Percentiles rank a stretch among this genome's conserved stretches.
Evolutionary conservation across 2,888 invertebrate species (phyloP).

Genomic region (Chydorus sphaericus): DNA sequence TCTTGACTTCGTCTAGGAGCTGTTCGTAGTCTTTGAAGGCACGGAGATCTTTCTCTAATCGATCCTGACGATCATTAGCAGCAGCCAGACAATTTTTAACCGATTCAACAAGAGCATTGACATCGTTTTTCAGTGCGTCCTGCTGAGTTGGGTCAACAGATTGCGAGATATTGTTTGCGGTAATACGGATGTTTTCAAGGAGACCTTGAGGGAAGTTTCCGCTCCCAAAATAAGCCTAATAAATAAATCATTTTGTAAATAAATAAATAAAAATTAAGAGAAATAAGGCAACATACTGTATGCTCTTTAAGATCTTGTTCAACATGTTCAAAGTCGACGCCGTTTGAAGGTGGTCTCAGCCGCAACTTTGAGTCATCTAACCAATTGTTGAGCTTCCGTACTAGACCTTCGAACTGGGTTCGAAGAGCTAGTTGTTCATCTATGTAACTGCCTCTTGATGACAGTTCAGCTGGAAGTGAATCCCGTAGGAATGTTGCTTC

Average conservation of each 20-base stretch:
- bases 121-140: constrained; percentile 64
- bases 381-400: constrained; percentile 60
- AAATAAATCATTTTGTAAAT: constrained; percentile 10
- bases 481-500: constrained; percentile 63
- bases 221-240: constrained; percentile 56
- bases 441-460: constrained; percentile 64
- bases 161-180: constrained; percentile 77
- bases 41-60: constrained; percentile 64
- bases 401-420: constrained; percentile 56
- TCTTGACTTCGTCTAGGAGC: constrained; percentile 57
- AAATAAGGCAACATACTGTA: constrained; percentile 35
- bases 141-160: constrained; percentile 65
- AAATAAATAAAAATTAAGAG: not conserved
- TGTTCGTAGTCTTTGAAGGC: constrained; percentile 75
- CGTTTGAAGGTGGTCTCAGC: constrained; percentile 60
- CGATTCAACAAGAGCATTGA: constrained; percentile 63
- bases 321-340: constrained; percentile 76
- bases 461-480: constrained; percentile 62
- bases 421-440: constrained; percentile 59
- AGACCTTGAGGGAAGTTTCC: too few relatives aligned
- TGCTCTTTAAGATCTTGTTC: constrained; percentile 69
- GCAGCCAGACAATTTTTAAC: constrained; percentile 67
- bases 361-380: constrained; percentile 65
- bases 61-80: constrained; percentile 58
- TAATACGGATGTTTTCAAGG: constrained; percentile 63